Evolutionary conservation across 2,888 invertebrate species (phyloP).

Genomic region (Chironomus riparius): DNA sequence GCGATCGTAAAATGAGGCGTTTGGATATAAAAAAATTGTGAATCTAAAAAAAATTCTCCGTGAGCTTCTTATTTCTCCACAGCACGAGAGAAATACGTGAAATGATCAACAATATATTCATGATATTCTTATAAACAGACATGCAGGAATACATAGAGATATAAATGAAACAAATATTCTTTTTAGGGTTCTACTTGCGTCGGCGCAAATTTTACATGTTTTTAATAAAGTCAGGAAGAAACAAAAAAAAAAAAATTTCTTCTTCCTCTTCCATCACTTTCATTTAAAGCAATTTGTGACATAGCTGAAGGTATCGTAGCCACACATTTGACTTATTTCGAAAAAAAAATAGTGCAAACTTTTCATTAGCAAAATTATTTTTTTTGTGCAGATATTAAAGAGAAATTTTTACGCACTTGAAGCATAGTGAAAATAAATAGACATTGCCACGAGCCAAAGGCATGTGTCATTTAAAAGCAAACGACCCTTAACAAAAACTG

Average conservation of each 20-base stretch:
- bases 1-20: constrained; percentile 22
- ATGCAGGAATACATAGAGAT: not conserved
- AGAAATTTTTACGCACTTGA: not conserved
- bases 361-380: not conserved
- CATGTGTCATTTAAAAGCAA: not conserved
- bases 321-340: no score
- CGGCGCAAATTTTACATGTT: constrained; percentile 16
- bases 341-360: not conserved
- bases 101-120: constrained; percentile 14
- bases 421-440: no score
- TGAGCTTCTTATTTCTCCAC: not conserved
- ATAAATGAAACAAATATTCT: no score
- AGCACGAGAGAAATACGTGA: not conserved
- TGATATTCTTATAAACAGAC: not conserved
- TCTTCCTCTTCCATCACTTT: no score
- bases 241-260: not conserved
- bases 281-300: no score
- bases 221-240: not conserved
- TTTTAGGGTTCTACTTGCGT: constrained; percentile 1
- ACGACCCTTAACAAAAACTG: not conserved
- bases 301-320: no score
- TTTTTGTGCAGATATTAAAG: not conserved
- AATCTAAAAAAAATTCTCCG: no score
- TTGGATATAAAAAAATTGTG: not conserved
- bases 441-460: no score